Conservation (phyloP, 2,888 invertebrate genomes). For the Nowickia ferox region DNA sequence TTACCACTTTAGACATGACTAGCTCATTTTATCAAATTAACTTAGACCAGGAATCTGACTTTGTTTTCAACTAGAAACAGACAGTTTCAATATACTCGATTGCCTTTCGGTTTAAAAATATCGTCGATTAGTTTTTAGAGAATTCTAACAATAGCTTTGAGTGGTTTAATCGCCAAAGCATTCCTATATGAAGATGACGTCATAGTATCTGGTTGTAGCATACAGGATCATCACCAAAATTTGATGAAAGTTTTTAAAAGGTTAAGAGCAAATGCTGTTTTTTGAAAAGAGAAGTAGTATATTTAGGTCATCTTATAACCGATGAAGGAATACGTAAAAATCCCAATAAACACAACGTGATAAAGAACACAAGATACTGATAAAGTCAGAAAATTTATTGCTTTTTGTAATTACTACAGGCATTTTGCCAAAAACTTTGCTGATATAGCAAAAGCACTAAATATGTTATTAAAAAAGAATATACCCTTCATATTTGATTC, state of each 20-base stretch:
- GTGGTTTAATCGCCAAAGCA: constrained; percentile 1
- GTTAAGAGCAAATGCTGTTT: neutral
- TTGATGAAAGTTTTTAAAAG: neutral
- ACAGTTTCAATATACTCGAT: neutral
- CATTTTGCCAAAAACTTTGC: neutral
- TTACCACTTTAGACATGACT: neutral
- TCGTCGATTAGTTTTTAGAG: constrained; percentile 5
- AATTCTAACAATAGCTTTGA: neutral
- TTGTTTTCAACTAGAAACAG: neutral
- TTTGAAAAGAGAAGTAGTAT: neutral
- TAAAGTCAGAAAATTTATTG: neutral
- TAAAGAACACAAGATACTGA: neutral
- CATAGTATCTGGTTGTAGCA: neutral
- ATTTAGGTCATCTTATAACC: constrained; percentile 3
- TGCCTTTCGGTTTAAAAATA: constrained; percentile 1
- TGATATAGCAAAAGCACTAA: too few species aligned
- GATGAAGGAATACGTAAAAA: neutral
- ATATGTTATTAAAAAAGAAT: too few species aligned
- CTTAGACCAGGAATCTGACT: neutral
- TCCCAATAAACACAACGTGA: neutral
- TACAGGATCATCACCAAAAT: neutral
- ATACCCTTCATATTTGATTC: too few species aligned
- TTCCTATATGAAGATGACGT: neutral
- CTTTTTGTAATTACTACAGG: neutral
- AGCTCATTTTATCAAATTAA: neutral